These are phyloP conservation scores for Grallaria varia DNA, from an alignment of 2,113 vertebrate species.

Conservation along the genomic window DNA sequence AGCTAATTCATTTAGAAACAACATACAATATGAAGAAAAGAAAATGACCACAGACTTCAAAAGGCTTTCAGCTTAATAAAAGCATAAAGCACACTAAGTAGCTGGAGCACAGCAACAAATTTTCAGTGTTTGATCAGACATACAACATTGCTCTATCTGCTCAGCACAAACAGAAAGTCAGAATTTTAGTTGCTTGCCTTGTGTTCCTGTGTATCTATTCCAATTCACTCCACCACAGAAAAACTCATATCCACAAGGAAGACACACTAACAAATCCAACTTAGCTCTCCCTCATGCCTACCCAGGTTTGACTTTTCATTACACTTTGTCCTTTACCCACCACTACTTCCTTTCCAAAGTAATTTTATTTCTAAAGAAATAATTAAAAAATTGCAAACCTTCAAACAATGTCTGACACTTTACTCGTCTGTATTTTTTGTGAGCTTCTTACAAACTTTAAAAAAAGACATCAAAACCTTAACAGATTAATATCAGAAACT, in stretches of 20 bases:
- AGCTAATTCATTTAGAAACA: constrained; percentile 52
- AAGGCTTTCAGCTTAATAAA: constrained; percentile 26
- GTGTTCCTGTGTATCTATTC: not conserved
- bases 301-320: not conserved
- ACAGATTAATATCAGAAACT: not conserved
- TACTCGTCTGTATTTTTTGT: not conserved
- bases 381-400: not conserved
- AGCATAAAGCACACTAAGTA: not conserved
- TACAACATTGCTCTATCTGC: not conserved
- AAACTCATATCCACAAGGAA: not conserved
- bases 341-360: not conserved
- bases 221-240: not conserved
- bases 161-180: not conserved
- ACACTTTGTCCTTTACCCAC: not conserved
- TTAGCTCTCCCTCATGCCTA: not conserved
- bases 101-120: not conserved
- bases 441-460: not conserved
- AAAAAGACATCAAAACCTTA: not conserved
- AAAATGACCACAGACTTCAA: constrained; percentile 48
- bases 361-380: not conserved
- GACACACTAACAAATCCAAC: not conserved
- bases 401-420: not conserved
- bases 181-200: not conserved
- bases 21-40: constrained; percentile 15
- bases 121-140: not conserved